Evolutionary conservation across 2,888 invertebrate genomes (phyloP).

Genomic region (Dolichomitus sp.): DNA sequence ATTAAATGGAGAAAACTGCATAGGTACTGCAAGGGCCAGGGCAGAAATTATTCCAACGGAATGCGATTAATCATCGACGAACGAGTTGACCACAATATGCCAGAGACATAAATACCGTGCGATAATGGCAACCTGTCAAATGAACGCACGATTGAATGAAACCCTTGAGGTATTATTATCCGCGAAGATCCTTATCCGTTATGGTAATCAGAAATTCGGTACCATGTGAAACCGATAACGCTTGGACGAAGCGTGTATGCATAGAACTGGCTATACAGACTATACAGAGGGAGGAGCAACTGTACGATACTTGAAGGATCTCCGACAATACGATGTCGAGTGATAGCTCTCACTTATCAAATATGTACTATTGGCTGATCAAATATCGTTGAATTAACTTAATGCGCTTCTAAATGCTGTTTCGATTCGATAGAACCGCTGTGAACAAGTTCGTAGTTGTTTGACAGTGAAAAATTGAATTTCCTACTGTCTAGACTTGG

Average conservation of each 20-base stretch:
- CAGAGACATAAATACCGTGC: constrained; percentile 52
- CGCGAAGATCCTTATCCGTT: constrained; percentile 55
- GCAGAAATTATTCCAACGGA: constrained; percentile 14
- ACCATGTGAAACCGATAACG: constrained; percentile 55
- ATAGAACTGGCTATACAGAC: neutral
- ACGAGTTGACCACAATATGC: constrained; percentile 2
- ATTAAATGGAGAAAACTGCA: neutral
- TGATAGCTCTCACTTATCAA: constrained; percentile 12
- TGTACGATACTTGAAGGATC: neutral
- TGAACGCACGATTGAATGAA: constrained; percentile 56
- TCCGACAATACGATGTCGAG: neutral
- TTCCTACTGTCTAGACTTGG: constrained; percentile 15
- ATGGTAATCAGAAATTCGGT: constrained; percentile 58
- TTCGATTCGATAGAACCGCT: neutral
- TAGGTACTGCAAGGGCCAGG: neutral
- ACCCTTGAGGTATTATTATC: constrained; percentile 62
- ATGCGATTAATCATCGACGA: constrained; percentile 41
- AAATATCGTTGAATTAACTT: neutral
- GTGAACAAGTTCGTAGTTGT: constrained; percentile 13
- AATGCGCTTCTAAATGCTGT: neutral
- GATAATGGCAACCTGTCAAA: constrained; percentile 53
- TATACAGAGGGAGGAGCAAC: neutral
- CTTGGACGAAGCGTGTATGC: constrained; percentile 19
- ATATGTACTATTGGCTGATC: neutral
- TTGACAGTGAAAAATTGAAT: neutral